phyloP scores from a whole-genome alignment of 2,113 vertebrate species.

The Solenodon paradoxus region DNA sequence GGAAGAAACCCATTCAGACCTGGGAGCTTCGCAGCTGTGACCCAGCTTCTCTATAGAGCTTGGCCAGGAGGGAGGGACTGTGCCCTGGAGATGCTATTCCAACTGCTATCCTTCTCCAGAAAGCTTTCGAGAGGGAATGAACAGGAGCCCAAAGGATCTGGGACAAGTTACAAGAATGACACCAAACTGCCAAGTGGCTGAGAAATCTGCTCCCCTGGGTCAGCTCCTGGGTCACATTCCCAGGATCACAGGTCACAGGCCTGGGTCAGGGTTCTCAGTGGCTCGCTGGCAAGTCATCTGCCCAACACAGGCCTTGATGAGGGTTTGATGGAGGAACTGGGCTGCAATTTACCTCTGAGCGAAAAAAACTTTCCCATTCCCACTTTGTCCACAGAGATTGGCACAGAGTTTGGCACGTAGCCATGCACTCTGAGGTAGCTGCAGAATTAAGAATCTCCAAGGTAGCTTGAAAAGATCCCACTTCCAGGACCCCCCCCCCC shows the following conservation, averaged over 20 bases:
- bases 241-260: neutral
- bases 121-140: neutral
- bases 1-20: neutral
- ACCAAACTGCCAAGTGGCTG: neutral
- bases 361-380: neutral
- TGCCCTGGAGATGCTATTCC: neutral
- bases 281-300: neutral
- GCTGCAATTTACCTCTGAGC: neutral
- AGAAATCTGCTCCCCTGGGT: neutral
- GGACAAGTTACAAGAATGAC: neutral
- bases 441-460: neutral
- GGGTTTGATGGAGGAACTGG: neutral
- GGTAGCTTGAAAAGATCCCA: neutral
- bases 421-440: neutral
- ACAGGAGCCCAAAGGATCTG: neutral
- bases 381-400: neutral
- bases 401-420: neutral
- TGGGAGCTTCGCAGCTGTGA: neutral
- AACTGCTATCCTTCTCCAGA: slow-evolving; percentile 18
- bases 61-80: neutral
- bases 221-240: neutral
- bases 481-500: neutral
- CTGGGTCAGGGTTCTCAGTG: neutral
- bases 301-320: neutral
- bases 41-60: neutral